Evolutionary conservation across 2,888 invertebrate species (phyloP).

Genomic region (Orthonevra nobilis): DNA sequence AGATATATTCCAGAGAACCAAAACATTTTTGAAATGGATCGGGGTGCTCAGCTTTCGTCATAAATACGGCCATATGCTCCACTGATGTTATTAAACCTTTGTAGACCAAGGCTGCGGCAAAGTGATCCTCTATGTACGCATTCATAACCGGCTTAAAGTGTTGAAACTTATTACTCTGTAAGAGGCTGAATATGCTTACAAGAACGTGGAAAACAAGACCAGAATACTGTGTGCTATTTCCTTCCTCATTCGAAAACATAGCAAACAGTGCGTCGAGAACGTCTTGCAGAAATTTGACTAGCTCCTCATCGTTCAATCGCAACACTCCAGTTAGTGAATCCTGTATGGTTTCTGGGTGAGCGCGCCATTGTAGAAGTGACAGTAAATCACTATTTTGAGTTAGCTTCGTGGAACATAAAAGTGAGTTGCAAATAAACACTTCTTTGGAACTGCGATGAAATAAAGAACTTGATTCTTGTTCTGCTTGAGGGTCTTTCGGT

Average conservation of each 20-base stretch:
- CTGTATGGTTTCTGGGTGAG: conserved; percentile 91
- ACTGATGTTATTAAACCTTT: conserved; percentile 94
- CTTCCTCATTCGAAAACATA: conserved; percentile 95
- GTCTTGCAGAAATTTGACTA: conserved; percentile 96
- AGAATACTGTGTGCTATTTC: conserved; percentile 92
- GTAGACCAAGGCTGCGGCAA: conserved; percentile 96
- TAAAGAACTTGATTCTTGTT: conserved; percentile 80
- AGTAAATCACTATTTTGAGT: conserved; percentile 96
- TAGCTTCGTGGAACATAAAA: conserved; percentile 96
- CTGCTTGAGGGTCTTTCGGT: conserved; percentile 82
- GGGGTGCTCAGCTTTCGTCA: conserved; percentile 91
- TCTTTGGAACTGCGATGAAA: conserved; percentile 93
- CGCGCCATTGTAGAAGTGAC: conserved; percentile 94
- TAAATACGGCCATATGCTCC: conserved; percentile 93
- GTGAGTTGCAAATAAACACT: conserved; percentile 88
- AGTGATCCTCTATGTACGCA: conserved; percentile 95
- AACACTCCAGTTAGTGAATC: conserved; percentile 91
- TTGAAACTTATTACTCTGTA: conserved; percentile 95
- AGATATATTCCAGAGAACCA: conserved; percentile 94
- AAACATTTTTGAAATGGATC: conserved; percentile 95
- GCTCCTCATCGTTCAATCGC: conserved; percentile 91
- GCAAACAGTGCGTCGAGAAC: conserved; percentile 96
- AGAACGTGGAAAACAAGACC: conserved; percentile 95
- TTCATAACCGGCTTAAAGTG: conserved; percentile 97
- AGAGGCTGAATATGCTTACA: conserved; percentile 93